These are phyloP conservation scores for Pseudochaenichthys georgianus DNA, from an alignment of 2,797 vertebrate species.

Conservation along the genomic window DNA sequence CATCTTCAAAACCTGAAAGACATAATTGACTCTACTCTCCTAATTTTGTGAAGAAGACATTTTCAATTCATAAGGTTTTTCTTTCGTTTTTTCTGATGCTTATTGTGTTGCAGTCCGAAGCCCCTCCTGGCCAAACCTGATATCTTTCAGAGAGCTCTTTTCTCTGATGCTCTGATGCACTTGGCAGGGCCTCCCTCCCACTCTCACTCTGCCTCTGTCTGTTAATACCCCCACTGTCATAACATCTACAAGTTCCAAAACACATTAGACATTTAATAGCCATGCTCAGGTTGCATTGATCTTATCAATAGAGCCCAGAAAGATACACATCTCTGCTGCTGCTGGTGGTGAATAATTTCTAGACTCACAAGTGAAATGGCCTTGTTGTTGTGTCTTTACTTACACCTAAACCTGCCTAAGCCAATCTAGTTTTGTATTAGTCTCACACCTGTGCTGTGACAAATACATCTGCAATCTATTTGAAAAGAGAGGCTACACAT, in stretches of 20 bases:
- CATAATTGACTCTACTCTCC: constrained; percentile 55
- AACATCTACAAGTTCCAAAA: constrained; percentile 84
- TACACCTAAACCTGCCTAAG: constrained; percentile 39
- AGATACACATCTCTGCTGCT: constrained; percentile 74
- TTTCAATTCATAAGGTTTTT: constrained; percentile 60
- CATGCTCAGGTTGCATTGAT: constrained; percentile 82
- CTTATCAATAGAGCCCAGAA: constrained; percentile 78
- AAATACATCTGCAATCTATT: constrained; percentile 29
- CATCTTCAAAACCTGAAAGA: constrained; percentile 47
- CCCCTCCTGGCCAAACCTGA: constrained; percentile 81
- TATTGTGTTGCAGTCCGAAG: constrained; percentile 72
- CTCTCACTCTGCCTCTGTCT: constrained; percentile 51
- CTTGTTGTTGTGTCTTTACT: constrained; percentile 52
- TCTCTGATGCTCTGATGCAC: constrained; percentile 80
- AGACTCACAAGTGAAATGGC: constrained; percentile 50
- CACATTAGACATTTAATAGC: constrained; percentile 87
- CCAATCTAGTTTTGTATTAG: constrained; percentile 30
- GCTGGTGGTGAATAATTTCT: constrained; percentile 62
- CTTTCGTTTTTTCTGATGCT: constrained; percentile 36
- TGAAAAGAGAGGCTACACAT: constrained; percentile 38
- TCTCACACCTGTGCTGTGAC: constrained; percentile 25
- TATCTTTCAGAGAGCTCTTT: constrained; percentile 76
- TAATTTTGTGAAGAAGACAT: constrained; percentile 62
- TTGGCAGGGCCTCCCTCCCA: constrained; percentile 66
- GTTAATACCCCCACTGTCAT: constrained; percentile 82